Conservation (phyloP, 2,797 vertebrate genomes). For the Cetoscarus ocellatus region DNA sequence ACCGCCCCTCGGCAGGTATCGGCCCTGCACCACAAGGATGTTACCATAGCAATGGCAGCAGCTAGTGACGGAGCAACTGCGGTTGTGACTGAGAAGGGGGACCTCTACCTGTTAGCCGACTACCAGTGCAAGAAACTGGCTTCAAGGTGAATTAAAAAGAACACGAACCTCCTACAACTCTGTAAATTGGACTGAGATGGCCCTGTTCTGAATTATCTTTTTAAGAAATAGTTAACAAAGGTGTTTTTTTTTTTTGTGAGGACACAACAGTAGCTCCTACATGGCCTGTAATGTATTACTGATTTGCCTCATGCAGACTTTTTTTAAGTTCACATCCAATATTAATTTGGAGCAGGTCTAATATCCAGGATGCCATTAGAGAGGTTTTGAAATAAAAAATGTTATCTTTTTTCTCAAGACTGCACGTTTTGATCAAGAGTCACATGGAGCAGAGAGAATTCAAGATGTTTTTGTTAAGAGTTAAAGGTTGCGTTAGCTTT, state of each 20-base stretch:
- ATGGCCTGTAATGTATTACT: background rate
- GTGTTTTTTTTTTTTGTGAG: too few relatives aligned
- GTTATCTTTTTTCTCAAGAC: background rate
- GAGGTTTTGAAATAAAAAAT: background rate
- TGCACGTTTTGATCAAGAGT: background rate
- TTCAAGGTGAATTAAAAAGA: conserved; percentile 86
- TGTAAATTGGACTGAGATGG: background rate
- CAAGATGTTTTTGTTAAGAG: conserved; percentile 3
- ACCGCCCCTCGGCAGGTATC: conserved; percentile 94
- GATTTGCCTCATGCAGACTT: background rate
- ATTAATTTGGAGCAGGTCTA: too few relatives aligned
- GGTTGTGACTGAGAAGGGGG: conserved; percentile 93
- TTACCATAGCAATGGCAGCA: conserved; percentile 89
- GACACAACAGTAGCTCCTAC: too few relatives aligned
- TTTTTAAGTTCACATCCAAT: too few relatives aligned
- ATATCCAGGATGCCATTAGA: background rate
- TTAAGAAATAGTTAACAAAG: too few relatives aligned
- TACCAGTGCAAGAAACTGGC: conserved; percentile 99
- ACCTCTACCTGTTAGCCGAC: conserved; percentile 93
- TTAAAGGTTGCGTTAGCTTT: background rate
- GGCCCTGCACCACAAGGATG: conserved; percentile 93
- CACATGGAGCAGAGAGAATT: background rate
- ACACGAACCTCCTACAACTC: background rate
- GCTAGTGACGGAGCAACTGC: conserved; percentile 95
- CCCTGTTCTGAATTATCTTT: background rate